Evolutionary conservation across 2,113 vertebrate genomes (phyloP), one percentile per base, ranked within the genome.

Genomic region (Aphelocoma coerulescens): DNA sequence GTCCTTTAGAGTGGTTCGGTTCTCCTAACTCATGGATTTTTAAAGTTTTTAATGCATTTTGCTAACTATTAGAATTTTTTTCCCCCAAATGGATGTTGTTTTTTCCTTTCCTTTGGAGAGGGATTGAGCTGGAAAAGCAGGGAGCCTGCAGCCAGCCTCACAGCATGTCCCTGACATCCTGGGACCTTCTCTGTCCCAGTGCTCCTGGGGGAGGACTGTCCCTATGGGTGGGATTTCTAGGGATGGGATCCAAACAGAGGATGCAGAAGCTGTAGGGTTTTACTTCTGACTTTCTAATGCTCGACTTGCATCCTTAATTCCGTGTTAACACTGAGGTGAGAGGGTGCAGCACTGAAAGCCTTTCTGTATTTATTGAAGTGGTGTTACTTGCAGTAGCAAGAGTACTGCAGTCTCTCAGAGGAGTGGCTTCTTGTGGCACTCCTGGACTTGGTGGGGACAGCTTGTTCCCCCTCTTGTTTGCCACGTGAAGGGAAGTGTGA

Each of bases 381-480:
- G 27, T 2, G 3, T 35, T 15, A 3, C 33, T 67, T 88, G 22
- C 63, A 41, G 1, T 20, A 55, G 49, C 19, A 23, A 22, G 13
- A 20, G 0, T 7, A 10, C 66, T 4, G 4, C 41, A 44, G 2
- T 44, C 49, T 32, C 3, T 27, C 32, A 24, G 37, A n/a, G 61
- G 23, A 54, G n/a, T 23, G 52, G 67, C 7, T 62, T 58, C 41
- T 6, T 5, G 49, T 73, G 74, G 24, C 37, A 5, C 58, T 82
- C n/a, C n/a, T 57, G 65, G 51, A 3, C 48, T 44, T 21, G 35
- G 7, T 0, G 3, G n/a, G 22, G 13, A 15, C 0, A 0, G 8
- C 30, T 62, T 46, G 13, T 67, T 90, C 71, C 62, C 11, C 32
- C 8, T 61, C 39, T 24, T 33, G 6, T 57, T 85, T 63, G 79